These are phyloP conservation scores for Achlya flavicornis DNA, from an alignment of 2,888 invertebrate species.

Conservation along the genomic window DNA sequence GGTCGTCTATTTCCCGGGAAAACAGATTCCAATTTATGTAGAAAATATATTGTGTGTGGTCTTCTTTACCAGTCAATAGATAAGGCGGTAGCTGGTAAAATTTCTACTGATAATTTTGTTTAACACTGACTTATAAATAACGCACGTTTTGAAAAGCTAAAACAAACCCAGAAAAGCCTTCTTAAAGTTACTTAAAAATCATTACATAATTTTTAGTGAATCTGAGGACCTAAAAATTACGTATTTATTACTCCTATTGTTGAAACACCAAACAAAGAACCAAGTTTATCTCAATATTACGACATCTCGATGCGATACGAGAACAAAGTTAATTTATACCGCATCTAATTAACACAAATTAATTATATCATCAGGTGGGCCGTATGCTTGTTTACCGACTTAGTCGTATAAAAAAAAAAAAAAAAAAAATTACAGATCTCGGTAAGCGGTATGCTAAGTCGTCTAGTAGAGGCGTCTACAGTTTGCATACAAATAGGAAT, in stretches of 20 bases:
- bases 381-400: no score
- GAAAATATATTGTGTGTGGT: not conserved
- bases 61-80: no score
- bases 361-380: slow-evolving; percentile 22
- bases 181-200: no score
- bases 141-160: no score
- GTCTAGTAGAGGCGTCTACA: not conserved
- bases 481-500: not conserved
- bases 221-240: not conserved
- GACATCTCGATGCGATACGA: slow-evolving; percentile 21
- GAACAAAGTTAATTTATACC: slow-evolving; percentile 11
- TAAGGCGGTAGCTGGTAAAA: no score
- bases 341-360: slow-evolving; percentile 33
- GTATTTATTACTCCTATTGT: not conserved
- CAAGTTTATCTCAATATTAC: slow-evolving; percentile 21
- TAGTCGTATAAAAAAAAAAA: no score
- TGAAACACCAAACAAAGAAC: not conserved
- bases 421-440: slow-evolving; percentile 18
- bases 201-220: no score
- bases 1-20: not conserved
- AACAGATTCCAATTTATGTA: not conserved
- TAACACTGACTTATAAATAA: no score
- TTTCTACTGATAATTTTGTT: no score
- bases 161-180: no score
- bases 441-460: slow-evolving; percentile 15